Conservation (phyloP, 2,797 vertebrate genomes). For the Microhierax caerulescens region DNA sequence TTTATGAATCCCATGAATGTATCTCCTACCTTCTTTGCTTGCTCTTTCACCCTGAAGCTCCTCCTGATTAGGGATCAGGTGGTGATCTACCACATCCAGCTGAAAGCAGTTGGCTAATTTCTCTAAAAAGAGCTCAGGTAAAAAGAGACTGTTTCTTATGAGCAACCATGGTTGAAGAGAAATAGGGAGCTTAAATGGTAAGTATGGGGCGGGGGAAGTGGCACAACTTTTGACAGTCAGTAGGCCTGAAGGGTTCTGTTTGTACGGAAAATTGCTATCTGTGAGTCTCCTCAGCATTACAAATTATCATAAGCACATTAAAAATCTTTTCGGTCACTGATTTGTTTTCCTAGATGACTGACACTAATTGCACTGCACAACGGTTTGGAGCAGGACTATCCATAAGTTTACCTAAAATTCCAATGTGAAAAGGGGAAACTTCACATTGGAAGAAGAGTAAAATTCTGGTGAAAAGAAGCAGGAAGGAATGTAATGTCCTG, state of each 20-base stretch:
- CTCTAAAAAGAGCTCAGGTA: not conserved
- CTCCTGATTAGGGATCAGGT: not conserved
- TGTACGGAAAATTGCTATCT: not conserved
- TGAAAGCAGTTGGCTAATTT: not conserved
- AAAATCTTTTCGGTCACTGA: not conserved
- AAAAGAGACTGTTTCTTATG: not conserved
- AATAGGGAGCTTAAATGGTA: not conserved
- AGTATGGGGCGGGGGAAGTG: too few species aligned
- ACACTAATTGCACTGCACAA: not conserved
- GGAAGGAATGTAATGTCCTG: not conserved
- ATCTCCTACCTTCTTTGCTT: not conserved
- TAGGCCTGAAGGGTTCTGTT: not conserved
- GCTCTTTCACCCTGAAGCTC: not conserved
- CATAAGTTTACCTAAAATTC: not conserved
- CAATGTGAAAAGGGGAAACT: not conserved
- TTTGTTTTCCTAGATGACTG: not conserved
- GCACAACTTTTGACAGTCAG: not conserved
- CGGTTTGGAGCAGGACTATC: not conserved
- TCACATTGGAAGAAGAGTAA: not conserved
- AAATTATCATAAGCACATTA: not conserved
- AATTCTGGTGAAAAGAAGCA: not conserved
- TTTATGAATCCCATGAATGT: not conserved
- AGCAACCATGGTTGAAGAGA: not conserved
- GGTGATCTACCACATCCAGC: not conserved
- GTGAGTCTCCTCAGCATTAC: not conserved